Evolutionary conservation across 2,113 vertebrate species (phyloP).

Genomic region (Sigmodon hispidus): DNA sequence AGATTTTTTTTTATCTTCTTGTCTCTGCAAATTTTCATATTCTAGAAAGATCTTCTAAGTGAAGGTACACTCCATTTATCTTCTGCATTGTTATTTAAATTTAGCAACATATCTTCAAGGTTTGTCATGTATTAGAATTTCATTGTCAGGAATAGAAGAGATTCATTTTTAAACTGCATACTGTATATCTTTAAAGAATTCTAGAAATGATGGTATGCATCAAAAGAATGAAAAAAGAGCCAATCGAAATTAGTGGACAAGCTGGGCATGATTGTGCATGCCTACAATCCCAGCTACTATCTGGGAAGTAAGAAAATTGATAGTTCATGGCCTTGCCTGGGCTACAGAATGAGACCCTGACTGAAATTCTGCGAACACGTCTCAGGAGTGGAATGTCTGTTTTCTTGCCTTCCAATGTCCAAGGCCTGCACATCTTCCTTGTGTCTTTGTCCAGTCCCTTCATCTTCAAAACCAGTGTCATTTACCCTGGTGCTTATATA

Average conservation of each 20-base stretch:
- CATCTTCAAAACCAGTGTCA: neutral
- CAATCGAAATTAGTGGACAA: neutral
- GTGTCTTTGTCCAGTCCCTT: neutral
- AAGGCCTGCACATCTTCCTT: neutral
- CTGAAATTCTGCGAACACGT: neutral
- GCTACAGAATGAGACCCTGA: neutral
- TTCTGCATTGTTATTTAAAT: neutral
- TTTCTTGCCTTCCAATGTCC: neutral
- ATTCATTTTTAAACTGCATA: neutral
- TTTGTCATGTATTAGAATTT: neutral
- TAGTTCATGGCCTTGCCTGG: neutral
- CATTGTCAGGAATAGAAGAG: neutral
- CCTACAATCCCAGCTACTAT: neutral
- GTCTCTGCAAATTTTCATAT: neutral
- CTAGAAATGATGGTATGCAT: neutral
- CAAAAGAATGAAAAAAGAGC: constrained; percentile 11
- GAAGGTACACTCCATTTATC: neutral
- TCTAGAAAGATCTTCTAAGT: neutral
- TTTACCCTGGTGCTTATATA: neutral
- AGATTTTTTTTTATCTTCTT: neutral
- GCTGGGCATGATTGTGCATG: too few relatives aligned
- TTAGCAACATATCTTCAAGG: neutral
- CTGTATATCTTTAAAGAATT: constrained; percentile 1
- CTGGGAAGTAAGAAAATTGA: too few relatives aligned
- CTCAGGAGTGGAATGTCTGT: neutral